A percentile compares a stretch with the other conserved stretches of the same genome.
Conservation (phyloP, 2,888 invertebrate genomes). For the Xestia sexstrigata region DNA sequence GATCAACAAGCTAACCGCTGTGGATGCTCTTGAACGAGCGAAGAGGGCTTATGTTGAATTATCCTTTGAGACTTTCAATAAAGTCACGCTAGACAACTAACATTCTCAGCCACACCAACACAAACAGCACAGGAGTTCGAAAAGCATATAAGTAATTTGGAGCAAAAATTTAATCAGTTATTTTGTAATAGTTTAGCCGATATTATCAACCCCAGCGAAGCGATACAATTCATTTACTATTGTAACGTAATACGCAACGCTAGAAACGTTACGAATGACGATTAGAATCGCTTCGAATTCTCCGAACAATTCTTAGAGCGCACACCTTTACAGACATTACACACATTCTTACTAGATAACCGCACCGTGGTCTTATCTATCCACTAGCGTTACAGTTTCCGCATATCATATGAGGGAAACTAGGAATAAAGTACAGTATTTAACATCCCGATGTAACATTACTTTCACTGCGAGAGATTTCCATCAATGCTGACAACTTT, state of each 20-base stretch:
- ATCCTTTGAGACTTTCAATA: constrained; percentile 13
- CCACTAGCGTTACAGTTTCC: constrained; percentile 78
- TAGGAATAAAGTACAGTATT: constrained; percentile 73
- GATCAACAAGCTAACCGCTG: constrained; percentile 26
- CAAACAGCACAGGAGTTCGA: neutral
- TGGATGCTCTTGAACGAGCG: constrained; percentile 1
- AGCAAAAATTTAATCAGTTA: constrained; percentile 3
- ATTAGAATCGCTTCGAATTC: constrained; percentile 53
- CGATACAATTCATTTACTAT: constrained; percentile 63
- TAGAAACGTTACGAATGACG: constrained; percentile 59
- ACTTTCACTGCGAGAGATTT: constrained; percentile 77
- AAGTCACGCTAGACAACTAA: constrained; percentile 5
- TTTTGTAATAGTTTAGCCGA: constrained; percentile 35
- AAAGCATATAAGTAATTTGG: neutral
- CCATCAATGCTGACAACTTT: constrained; percentile 86
- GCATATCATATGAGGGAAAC: constrained; percentile 78
- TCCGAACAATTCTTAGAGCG: constrained; percentile 39
- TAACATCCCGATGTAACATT: constrained; percentile 69
- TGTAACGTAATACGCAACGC: constrained; percentile 55
- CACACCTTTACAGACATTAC: constrained; percentile 43
- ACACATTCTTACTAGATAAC: constrained; percentile 63
- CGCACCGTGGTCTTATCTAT: constrained; percentile 62
- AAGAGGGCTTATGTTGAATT: constrained; percentile 27
- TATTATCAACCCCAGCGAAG: constrained; percentile 51
- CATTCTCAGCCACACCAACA: constrained; percentile 4